These are phyloP conservation scores for Notocelia uddmanniana DNA, from an alignment of 2,888 invertebrate genomes.

Conservation along the genomic window DNA sequence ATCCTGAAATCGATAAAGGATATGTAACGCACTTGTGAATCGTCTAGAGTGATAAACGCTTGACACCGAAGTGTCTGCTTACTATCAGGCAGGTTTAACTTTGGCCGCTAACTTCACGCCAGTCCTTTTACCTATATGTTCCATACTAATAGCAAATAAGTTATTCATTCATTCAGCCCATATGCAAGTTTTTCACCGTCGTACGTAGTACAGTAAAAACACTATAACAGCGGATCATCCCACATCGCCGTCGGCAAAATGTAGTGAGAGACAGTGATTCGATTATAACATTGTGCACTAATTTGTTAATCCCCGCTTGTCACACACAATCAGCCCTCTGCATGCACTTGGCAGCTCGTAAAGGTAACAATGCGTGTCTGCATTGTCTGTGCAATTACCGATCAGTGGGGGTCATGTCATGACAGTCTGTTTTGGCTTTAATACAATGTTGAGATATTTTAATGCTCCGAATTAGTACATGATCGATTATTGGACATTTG, in stretches of 20 bases:
- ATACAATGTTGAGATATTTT: conserved; percentile 13
- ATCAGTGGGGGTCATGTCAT: conserved; percentile 31
- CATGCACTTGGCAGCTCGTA: conserved; percentile 38
- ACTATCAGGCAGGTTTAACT: no score
- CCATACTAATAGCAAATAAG: no score
- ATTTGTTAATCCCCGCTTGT: conserved; percentile 38
- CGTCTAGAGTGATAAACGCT: no score
- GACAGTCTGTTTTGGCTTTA: conserved; percentile 30
- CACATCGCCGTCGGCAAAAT: not conserved
- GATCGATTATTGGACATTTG: not conserved
- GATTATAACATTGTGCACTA: conserved; percentile 39
- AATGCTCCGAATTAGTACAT: not conserved
- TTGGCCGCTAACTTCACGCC: no score
- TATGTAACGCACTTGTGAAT: no score
- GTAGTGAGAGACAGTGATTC: conserved; percentile 30
- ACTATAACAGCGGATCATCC: not conserved
- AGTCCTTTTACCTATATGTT: no score
- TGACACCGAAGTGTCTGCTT: no score
- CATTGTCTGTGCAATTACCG: conserved; percentile 47
- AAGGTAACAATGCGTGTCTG: conserved; percentile 33
- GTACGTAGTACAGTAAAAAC: not conserved
- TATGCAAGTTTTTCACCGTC: no score
- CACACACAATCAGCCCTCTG: conserved; percentile 28
- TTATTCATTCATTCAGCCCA: no score
- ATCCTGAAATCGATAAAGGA: no score